Conservation (phyloP, 2,797 vertebrate species). For the Decapterus maruadsi region DNA sequence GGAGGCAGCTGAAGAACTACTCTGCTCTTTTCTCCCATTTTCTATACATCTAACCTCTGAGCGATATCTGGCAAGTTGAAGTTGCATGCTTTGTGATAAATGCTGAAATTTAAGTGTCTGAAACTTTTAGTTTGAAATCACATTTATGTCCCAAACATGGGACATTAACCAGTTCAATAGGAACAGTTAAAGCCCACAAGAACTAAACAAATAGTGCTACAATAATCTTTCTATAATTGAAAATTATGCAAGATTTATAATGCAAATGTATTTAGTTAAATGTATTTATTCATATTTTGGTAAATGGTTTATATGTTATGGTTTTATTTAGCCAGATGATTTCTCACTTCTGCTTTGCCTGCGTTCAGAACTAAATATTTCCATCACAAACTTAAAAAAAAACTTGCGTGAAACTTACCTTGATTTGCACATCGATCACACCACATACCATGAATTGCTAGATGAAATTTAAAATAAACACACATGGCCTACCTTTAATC, state of each 20-base stretch:
- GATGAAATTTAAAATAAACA: constrained; percentile 64
- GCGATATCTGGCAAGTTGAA: neutral
- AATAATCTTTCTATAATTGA: neutral
- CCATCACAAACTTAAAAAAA: constrained; percentile 30
- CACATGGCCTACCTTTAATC: constrained; percentile 53
- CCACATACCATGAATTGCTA: constrained; percentile 26
- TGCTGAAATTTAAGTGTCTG: neutral
- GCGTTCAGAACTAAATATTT: constrained; percentile 37
- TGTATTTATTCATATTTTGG: no score
- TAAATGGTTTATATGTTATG: neutral
- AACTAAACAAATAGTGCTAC: neutral
- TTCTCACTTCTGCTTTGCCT: constrained; percentile 25
- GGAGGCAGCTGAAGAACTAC: constrained; percentile 23
- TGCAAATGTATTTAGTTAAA: neutral
- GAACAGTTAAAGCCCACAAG: neutral
- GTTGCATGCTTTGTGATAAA: neutral
- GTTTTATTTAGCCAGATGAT: constrained; percentile 17
- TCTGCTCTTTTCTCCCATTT: neutral
- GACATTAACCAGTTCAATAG: neutral
- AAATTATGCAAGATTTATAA: neutral
- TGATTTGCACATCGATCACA: constrained; percentile 41
- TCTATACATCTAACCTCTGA: neutral
- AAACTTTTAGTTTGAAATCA: neutral
- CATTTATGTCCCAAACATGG: neutral
- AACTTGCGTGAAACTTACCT: constrained; percentile 22